Evolutionary conservation across 2,113 vertebrate genomes (phyloP), one percentile per base, ranked within the genome.

Genomic region (Tonatia bakeri): DNA sequence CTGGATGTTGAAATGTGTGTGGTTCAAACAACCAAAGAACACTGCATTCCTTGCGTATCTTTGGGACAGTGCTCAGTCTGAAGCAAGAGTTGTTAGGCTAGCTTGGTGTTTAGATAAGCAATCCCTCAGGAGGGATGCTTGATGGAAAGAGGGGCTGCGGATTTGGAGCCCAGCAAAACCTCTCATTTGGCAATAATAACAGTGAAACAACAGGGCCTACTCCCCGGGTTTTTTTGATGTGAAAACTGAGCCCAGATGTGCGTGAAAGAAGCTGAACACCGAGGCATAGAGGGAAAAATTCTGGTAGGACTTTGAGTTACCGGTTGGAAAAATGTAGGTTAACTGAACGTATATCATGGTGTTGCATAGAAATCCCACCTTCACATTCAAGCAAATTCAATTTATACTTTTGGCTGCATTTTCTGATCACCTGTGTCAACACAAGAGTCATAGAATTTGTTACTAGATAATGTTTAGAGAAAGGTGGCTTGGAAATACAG

Each of bases 71-170:
- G 54, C 56, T 76, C 87, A 70, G 67, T 79, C 20, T 88, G 90
- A 87, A 82, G 61, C 24, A 85, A 54, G 77, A 36, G 4, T 75
- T 70, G 10, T 90, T 19, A 31, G 89, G 20, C 40, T 85, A 88
- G 80, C 54, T 43, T 73, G 70, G 15, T 87, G 81, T 96, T 84
- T 82, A 88, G 90, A 82, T 92, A 92, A 92, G 94, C 77, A 88
- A 10, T 36, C 17, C n/a, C 24, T 85, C 24, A 20, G 38, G 94
- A 91, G 36, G 65, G n/a, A 79, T 26, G 61, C 54, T n/a, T 4
- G 3, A 2, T 73, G 33, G 15, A 26, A 54, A 88, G 54, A 92
- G 33, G 24, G 43, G 73, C 56, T 16, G 15, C 0, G 14, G 47
- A 76, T 87, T 61, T 80, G 31, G 77, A 94, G 90, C 38, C 40